Base-by-base conservation (phyloP, 2,888 invertebrate species). In the Nomada flava region DNA sequence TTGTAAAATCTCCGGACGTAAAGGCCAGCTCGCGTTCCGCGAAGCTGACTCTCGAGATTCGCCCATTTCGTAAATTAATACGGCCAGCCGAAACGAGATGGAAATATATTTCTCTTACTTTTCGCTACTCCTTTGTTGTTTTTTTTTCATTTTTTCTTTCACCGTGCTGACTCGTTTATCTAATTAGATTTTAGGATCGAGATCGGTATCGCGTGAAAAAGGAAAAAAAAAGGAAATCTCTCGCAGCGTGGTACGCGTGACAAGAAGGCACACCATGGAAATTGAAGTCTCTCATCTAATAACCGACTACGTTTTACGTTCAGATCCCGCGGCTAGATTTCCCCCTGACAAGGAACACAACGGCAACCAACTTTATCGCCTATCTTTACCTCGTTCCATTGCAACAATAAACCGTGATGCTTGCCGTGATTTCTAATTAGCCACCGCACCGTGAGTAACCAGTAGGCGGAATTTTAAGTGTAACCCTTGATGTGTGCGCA, bases 31-130 rank as follows among this genome's bases (percentile, higher is more conserved):
- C 50, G 53, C 64, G 64, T 44, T 44, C 52, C 76, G 50, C 64
- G 73, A 50, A 52, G 26, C 50, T 29, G 53, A 53, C 79, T 62
- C 65, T 62, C 50, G 67, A 72, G 79, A 55, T 67, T 79, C 79
- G 26, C 65, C 71, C 79, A 71, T 79, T 80, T 72, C 67, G 62
- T 67, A 72, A 80, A 80, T 80, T 80, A 80, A 80, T 79, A 79
- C 65, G 60, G 52, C 69, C 67, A 13, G 42, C 60, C 71, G 71
- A 55, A 79, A 78, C 60, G 65, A 50, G 65, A 60, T 70, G 60
- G 36, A 64, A 78, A 71, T 78, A 78, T 65, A 78, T 65, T 77
- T 65, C 50, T 23, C 63, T 52, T 36, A 23, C 47, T 62, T 11
- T 20, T 15, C 50, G 9, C 26, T 63, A 57, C 15, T 9, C 29